Evolutionary conservation across 2,113 vertebrate species (phyloP), one percentile per base, ranked within the genome.

Genomic region (Burhinus oedicnemus): DNA sequence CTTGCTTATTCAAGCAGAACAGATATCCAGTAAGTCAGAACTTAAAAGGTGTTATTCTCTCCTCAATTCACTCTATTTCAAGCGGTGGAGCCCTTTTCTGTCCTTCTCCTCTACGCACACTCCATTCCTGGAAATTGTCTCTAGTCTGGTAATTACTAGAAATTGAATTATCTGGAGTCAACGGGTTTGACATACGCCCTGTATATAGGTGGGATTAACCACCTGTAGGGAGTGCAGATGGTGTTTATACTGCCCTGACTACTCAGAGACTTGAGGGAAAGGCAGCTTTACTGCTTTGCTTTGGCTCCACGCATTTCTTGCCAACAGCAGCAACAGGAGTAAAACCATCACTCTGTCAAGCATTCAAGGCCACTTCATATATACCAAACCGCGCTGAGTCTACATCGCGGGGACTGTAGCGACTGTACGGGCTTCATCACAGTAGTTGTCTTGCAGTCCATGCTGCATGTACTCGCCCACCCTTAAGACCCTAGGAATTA

Each of bases 171-270:
- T n/a, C 47, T 65, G 21, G 62, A 89, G 74, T 60, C 66, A 52
- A 18, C 25, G 70, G 30, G 26, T 88, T 62, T 55, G 68, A 81
- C 80, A 82, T 20, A 49, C 2, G 4, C 60, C 17, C 52, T 32
- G 61, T 8, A 34, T 44, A 61, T 0, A 80, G 83, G 75, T 91
- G 58, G 81, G 84, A 96, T 90, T 91, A 86, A 71, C 72, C 93
- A 83, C 92, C 90, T 87, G 74, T 42, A 78, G 81, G 68, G 83
- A 75, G 21, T 34, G 57, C 95, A 96, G 89, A 90, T 96, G 92
- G 87, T 82, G 72, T 90, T 93, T 75, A 42, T 18, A 13, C 17
- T 23, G 70, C 75, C 55, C 65, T 64, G 80, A 74, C 54, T 55
- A 40, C 90, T 70, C 75, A 65, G 78, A 80, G 70, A 47, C 71